Evolutionary conservation across 2,888 invertebrate species (phyloP).

Genomic region (Perithous albicinctus): DNA sequence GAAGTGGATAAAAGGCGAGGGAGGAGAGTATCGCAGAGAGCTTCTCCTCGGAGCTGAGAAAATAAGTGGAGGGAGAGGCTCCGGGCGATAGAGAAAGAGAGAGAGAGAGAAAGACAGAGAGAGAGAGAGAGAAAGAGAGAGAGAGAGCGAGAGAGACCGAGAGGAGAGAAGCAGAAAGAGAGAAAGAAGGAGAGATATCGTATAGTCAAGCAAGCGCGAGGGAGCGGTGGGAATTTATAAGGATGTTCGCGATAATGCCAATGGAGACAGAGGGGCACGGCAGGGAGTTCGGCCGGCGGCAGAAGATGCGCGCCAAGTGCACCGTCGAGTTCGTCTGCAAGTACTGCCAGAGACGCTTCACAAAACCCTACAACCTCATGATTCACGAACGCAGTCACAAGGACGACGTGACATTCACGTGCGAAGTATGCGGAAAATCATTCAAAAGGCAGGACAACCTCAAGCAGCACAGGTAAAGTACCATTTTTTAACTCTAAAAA

Average conservation of each 20-base stretch:
- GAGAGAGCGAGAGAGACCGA: constrained; percentile 65
- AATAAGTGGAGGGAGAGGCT: constrained; percentile 62
- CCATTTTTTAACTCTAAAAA: too few species aligned
- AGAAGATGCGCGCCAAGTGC: constrained; percentile 86
- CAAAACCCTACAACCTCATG: constrained; percentile 98
- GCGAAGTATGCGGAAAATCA: constrained; percentile 98
- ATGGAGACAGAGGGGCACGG: constrained; percentile 85
- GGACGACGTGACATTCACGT: constrained; percentile 97
- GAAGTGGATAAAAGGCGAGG: constrained; percentile 66
- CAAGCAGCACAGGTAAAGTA: constrained; percentile 92
- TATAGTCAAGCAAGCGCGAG: constrained; percentile 76
- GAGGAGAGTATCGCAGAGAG: constrained; percentile 67
- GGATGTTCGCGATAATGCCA: constrained; percentile 85
- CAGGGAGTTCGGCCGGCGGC: constrained; percentile 87
- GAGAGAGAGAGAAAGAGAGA: constrained; percentile 70
- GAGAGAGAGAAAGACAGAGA: constrained; percentile 69
- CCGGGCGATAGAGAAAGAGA: constrained; percentile 66
- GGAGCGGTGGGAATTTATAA: constrained; percentile 85
- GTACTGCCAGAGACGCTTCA: constrained; percentile 98
- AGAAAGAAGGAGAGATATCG: constrained; percentile 72
- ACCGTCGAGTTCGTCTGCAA: constrained; percentile 96
- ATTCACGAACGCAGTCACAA: constrained; percentile 99
- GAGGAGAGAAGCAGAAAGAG: constrained; percentile 69
- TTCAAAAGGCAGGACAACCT: constrained; percentile 98
- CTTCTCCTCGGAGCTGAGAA: constrained; percentile 62